Conservation (phyloP, 2,113 vertebrate species). For the Siniperca chuatsi region DNA sequence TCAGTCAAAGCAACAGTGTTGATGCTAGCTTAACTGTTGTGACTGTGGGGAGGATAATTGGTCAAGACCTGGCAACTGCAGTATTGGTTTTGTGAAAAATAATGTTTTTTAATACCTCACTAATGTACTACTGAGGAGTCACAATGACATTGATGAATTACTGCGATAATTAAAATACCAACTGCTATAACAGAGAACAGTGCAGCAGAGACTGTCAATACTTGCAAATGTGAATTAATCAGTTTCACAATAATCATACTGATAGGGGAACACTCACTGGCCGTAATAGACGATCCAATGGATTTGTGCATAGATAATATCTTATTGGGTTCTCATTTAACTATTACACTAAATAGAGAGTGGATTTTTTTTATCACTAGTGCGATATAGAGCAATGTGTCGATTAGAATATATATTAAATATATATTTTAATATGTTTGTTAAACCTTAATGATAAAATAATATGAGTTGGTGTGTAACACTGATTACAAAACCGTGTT, state of each 20-base stretch:
- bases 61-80: constrained; percentile 18
- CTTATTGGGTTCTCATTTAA: neutral
- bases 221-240: constrained; percentile 20
- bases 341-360: neutral
- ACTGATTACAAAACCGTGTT: neutral
- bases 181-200: constrained; percentile 32
- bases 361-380: neutral
- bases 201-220: constrained; percentile 13
- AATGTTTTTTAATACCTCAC: constrained; percentile 45
- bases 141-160: constrained; percentile 50
- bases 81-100: constrained; percentile 58
- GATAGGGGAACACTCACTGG: neutral
- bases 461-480: neutral
- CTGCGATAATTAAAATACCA: constrained; percentile 53
- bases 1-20: constrained; percentile 4
- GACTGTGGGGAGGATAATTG: constrained; percentile 20
- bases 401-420: neutral
- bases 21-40: neutral
- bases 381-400: neutral
- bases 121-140: constrained; percentile 48
- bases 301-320: neutral
- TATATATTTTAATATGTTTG: neutral
- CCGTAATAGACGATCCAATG: neutral
- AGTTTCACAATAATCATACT: neutral
- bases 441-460: neutral